Evolutionary conservation across 2,888 invertebrate species (phyloP).

Genomic region (Stenotaenia linearis): DNA sequence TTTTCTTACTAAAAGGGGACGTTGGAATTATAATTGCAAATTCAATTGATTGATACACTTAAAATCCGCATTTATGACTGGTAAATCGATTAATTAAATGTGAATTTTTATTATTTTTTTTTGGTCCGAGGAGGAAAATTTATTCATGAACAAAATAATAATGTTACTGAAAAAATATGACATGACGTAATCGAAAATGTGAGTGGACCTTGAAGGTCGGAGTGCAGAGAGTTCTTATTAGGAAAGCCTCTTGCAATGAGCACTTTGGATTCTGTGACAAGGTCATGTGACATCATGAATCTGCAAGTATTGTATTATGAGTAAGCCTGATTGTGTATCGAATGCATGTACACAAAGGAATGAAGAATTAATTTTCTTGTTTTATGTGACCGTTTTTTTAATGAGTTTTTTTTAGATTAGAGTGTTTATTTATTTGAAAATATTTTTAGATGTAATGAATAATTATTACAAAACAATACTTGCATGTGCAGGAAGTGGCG

Average conservation of each 20-base stretch:
- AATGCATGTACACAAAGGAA: neutral
- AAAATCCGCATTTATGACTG: neutral
- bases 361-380: too few species aligned
- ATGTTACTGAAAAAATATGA: neutral
- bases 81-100: neutral
- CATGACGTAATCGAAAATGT: slow-evolving; percentile 13
- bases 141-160: neutral
- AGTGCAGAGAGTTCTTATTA: slow-evolving; percentile 17
- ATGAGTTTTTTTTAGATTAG: too few species aligned
- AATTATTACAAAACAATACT: too few species aligned
- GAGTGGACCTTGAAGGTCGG: slow-evolving; percentile 20
- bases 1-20: neutral
- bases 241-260: slow-evolving; percentile 2
- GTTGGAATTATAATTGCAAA: neutral
- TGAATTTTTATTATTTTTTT: neutral
- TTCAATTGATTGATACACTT: neutral
- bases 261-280: slow-evolving; percentile 4
- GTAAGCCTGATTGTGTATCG: neutral
- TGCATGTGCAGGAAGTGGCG: neutral
- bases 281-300: slow-evolving; percentile 8
- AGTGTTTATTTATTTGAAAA: too few species aligned
- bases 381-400: too few species aligned
- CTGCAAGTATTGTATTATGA: neutral
- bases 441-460: too few species aligned
- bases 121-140: neutral